Evolutionary conservation across 2,888 invertebrate genomes (phyloP), one percentile per base, ranked within the genome.

Genomic region (Campaea margaritaria): DNA sequence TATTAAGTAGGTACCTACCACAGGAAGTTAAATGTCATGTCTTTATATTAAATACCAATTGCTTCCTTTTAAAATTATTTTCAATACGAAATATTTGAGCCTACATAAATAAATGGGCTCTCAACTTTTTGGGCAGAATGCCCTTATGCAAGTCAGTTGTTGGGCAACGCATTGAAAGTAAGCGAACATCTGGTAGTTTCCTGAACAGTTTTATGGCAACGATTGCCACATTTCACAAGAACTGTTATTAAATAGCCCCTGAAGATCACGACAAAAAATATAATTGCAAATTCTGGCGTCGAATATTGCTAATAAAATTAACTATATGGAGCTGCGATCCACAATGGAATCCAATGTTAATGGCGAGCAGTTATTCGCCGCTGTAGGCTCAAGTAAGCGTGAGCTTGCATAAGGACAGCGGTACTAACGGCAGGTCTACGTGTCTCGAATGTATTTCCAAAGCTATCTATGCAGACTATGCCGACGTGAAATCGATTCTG

Each of bases 321-420:
- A 13, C 21, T 48, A 43, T 27, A 41, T 45, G 36, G 7, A 49
- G 12, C 16, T 15, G 8, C 27, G 21, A 41, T 47, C 46, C 38
- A 52, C 45, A 59, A 50, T 50, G n/a, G 16, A 57, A 48, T 56
- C 42, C 21, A 49, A 46, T 45, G 34, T 52, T 61, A 49, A 53
- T 53, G 42, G 36, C 12, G 7, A 31, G 51, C 31, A 54, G 49
- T 51, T 38, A 46, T n/a, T 47, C 16, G 49, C 42, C 28, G n/a
- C 50, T 44, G 39, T 45, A 39, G 74, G 21, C 21, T 21, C 21
- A 3, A 75, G 72, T 63, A 62, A 62, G 81, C 82, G 85, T 88
- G 85, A 82, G 85, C 73, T 79, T 70, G 80, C 82, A 80, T 84
- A 87, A 82, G 81, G 84, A 81, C 82, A 69, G 73, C 66, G 66